Conservation (phyloP, 2,888 invertebrate species). For the Synanthedon myopaeformis region DNA sequence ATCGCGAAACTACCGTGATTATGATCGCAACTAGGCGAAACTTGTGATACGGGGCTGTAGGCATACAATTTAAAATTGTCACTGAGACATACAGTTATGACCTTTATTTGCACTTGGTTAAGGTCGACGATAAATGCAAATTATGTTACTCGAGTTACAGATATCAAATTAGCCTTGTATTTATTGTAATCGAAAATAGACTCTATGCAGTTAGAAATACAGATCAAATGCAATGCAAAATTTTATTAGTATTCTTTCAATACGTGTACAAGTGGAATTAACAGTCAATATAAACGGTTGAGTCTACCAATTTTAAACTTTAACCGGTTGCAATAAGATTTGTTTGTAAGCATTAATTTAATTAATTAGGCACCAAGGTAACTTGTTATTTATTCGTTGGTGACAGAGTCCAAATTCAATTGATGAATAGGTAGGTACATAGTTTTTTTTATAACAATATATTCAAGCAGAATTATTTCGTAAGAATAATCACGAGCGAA, state of each 20-base stretch:
- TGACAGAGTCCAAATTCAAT: not conserved
- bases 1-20: constrained; percentile 16
- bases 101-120: not conserved
- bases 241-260: not conserved
- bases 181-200: not conserved
- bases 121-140: not conserved
- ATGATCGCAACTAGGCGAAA: constrained; percentile 24
- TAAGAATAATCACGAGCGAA: not conserved
- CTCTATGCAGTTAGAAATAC: not conserved
- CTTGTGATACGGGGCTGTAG: constrained; percentile 8
- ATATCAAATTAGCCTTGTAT: not conserved
- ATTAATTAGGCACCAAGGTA: not conserved
- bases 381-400: not conserved
- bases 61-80: not conserved
- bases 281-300: not conserved
- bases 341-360: not conserved
- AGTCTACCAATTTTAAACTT: not conserved
- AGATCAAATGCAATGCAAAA: not conserved
- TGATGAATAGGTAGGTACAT: too few species aligned
- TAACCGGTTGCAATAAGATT: not conserved
- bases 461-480: too few species aligned
- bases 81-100: not conserved
- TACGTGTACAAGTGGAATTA: not conserved
- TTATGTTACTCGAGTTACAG: not conserved
- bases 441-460: too few species aligned